Evolutionary conservation across 2,113 vertebrate species (phyloP).

Genomic region (Equus quagga): DNA sequence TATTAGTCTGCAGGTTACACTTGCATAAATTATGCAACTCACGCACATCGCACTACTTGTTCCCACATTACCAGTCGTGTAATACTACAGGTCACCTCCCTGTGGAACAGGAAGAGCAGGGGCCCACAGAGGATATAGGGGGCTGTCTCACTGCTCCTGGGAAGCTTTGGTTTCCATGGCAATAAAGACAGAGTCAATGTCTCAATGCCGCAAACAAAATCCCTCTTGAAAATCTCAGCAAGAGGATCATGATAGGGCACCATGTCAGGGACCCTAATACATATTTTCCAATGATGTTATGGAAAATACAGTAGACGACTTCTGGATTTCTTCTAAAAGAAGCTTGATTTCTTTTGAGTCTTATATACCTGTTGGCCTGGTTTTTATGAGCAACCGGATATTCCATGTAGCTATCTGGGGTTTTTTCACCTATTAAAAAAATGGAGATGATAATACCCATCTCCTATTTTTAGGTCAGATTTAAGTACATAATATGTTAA

Average conservation of each 20-base stretch:
- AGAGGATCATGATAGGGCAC: not conserved
- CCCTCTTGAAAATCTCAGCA: slow-evolving; percentile 3
- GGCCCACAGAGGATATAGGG: not conserved
- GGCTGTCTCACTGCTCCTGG: not conserved
- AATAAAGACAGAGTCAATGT: not conserved
- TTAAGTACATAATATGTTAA: not conserved
- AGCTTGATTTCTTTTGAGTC: not conserved
- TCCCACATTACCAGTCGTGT: not conserved
- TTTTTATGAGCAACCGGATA: not conserved
- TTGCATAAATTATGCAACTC: not conserved
- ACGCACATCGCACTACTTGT: not conserved
- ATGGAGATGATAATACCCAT: not conserved
- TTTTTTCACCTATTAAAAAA: not conserved
- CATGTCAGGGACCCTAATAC: not conserved
- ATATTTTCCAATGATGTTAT: not conserved
- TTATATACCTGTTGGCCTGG: not conserved
- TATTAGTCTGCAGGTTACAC: not conserved
- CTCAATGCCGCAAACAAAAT: not conserved
- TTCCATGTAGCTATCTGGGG: not conserved
- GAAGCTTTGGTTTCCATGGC: not conserved
- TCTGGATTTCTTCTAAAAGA: not conserved
- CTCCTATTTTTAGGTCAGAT: not conserved
- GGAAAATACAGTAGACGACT: not conserved
- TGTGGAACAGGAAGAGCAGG: not conserved
- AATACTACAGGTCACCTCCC: not conserved